Percentiles rank a stretch among this genome's conserved stretches.
phyloP scores from a whole-genome alignment of 2,888 invertebrate genomes.

The Limulus polyphemus region DNA sequence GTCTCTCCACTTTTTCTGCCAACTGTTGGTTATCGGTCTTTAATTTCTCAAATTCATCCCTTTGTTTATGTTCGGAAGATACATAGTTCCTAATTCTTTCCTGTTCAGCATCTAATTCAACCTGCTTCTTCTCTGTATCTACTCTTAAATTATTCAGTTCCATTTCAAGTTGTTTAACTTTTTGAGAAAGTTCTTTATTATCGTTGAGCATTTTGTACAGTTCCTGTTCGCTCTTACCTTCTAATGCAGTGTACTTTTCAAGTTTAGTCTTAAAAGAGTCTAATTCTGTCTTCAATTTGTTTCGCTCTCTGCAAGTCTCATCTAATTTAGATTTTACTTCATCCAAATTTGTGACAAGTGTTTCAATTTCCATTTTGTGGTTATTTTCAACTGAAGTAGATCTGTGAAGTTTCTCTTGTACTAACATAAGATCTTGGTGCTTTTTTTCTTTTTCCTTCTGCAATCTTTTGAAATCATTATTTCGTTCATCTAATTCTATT shows the following conservation, averaged over 20 bases:
- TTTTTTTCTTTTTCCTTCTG: slow-evolving; percentile 44
- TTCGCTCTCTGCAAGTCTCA: not conserved
- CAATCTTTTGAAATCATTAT: slow-evolving; percentile 27
- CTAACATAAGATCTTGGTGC: slow-evolving; percentile 52
- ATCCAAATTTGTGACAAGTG: not conserved
- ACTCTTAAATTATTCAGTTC: not conserved
- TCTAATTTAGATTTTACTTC: not conserved
- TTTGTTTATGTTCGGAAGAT: not conserved
- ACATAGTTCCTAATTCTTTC: not conserved
- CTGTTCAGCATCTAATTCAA: not conserved
- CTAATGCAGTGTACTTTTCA: not conserved
- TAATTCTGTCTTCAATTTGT: not conserved
- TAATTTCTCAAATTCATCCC: not conserved
- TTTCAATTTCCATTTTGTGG: not conserved
- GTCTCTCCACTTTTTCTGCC: not conserved
- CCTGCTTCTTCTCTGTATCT: not conserved
- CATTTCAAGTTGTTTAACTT: not conserved
- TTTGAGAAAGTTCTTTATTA: not conserved
- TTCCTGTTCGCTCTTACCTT: not conserved
- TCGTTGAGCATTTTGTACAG: not conserved
- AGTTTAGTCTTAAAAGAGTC: not conserved
- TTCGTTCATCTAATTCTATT: too few species aligned
- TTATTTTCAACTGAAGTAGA: not conserved
- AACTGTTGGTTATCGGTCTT: not conserved
- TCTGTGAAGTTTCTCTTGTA: slow-evolving; percentile 60